Conservation (phyloP, 1,140 invertebrate species). For the Psilanteris sp. region DNA sequence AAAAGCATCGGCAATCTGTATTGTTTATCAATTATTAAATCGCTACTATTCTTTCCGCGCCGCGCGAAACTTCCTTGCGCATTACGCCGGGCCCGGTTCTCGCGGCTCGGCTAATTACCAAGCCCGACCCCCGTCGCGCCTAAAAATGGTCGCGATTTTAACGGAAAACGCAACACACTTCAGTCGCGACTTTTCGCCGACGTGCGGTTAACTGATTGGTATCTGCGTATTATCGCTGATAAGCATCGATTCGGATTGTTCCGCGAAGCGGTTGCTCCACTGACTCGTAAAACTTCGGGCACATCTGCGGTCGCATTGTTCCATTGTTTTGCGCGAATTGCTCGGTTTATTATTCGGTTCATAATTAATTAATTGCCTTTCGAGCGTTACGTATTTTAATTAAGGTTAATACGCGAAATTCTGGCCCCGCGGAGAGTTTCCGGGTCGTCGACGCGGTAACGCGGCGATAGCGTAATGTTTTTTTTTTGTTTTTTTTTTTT, state of each 20-base stretch:
- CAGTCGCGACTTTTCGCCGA: background rate
- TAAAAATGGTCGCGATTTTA: constrained; percentile 1
- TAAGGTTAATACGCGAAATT: constrained; percentile 7
- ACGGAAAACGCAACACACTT: constrained; percentile 1
- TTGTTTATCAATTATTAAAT: constrained; percentile 71
- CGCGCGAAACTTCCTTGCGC: constrained; percentile 26
- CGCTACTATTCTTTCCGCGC: too few species aligned
- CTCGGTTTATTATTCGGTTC: constrained; percentile 3
- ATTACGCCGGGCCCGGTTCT: constrained; percentile 11
- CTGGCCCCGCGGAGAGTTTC: too few species aligned
- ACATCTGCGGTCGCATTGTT: constrained; percentile 18
- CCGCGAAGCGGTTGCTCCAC: constrained; percentile 11
- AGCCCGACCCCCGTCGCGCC: constrained; percentile 1
- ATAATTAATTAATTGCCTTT: constrained; percentile 26
- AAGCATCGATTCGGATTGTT: constrained; percentile 30
- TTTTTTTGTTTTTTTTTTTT: too few species aligned
- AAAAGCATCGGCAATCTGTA: constrained; percentile 62
- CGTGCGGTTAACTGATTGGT: constrained; percentile 22
- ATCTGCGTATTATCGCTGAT: constrained; percentile 22
- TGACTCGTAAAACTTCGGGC: constrained; percentile 1
- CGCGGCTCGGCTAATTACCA: constrained; percentile 34
- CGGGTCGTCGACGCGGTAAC: too few species aligned
- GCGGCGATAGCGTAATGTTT: too few species aligned
- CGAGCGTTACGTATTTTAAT: constrained; percentile 17
- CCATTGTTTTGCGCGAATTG: constrained; percentile 6